phyloP scores from a whole-genome alignment of 2,113 vertebrate genomes.

The Leucopsar rothschildi region DNA sequence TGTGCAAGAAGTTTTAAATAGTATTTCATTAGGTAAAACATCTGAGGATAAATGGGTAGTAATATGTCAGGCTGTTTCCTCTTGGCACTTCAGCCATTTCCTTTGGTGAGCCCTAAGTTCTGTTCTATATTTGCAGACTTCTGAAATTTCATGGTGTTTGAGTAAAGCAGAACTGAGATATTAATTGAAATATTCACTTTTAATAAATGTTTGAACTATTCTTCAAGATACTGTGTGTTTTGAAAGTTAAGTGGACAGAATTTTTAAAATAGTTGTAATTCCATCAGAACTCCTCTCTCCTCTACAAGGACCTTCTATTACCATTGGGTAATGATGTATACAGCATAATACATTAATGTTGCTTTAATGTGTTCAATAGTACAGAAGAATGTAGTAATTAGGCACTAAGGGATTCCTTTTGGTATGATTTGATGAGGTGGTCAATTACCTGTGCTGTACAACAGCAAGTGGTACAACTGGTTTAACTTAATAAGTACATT shows the following conservation, averaged over 20 bases:
- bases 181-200: neutral
- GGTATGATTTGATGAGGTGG: conserved; percentile 65
- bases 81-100: neutral
- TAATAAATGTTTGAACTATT: neutral
- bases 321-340: conserved; percentile 34
- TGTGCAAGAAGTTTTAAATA: neutral
- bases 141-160: neutral
- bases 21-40: neutral
- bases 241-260: conserved; percentile 1
- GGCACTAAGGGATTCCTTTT: conserved; percentile 60
- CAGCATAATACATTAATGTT: conserved; percentile 24
- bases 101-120: neutral
- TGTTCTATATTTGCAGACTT: neutral
- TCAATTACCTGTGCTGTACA: conserved; percentile 68
- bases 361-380: conserved; percentile 42
- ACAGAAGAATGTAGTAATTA: conserved; percentile 63
- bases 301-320: neutral
- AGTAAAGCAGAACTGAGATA: neutral
- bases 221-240: neutral
- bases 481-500: conserved; percentile 72
- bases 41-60: neutral
- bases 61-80: neutral
- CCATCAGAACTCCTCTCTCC: conserved; percentile 32
- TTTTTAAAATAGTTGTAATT: neutral
- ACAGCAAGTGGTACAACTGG: conserved; percentile 66